Conservation (phyloP, 2,888 invertebrate genomes). For the Eupithecia subumbrata region DNA sequence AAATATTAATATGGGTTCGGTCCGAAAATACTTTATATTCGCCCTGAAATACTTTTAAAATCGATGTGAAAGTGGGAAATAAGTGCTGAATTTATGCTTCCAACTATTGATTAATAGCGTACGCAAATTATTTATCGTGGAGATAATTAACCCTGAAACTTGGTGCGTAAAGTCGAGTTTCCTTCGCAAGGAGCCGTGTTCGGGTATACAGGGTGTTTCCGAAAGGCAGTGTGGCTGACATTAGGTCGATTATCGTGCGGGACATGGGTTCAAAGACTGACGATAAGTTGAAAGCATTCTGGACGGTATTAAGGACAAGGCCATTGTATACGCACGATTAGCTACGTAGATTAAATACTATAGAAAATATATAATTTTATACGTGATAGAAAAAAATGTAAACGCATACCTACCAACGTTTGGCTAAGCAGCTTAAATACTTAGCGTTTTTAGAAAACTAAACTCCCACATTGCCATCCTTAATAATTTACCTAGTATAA, state of each 20-base stretch:
- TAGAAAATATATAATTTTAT: constrained; percentile 8
- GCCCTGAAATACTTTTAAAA: background rate
- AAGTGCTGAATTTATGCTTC: constrained; percentile 2
- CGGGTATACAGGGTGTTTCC: constrained; percentile 53
- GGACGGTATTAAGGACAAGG: constrained; percentile 35
- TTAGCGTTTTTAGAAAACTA: background rate
- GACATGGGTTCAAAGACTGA: constrained; percentile 68
- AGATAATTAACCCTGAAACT: constrained; percentile 16
- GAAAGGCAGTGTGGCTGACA: constrained; percentile 72
- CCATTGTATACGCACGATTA: constrained; percentile 33
- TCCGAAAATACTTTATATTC: constrained; percentile 5
- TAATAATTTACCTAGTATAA: background rate
- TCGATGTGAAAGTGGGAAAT: background rate
- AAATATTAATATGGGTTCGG: constrained; percentile 48
- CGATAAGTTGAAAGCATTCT: constrained; percentile 50
- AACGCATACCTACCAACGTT: background rate
- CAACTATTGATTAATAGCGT: constrained; percentile 10
- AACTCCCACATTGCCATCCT: background rate
- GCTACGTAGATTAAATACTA: constrained; percentile 18
- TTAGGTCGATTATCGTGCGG: constrained; percentile 73
- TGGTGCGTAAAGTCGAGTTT: constrained; percentile 9
- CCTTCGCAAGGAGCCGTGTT: background rate
- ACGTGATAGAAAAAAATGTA: background rate
- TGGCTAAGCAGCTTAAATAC: background rate
- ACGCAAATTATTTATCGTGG: background rate